Evolutionary conservation across 1,140 invertebrate species (phyloP), one percentile per base, ranked within the genome.

Genomic region (Pemphigus obesinymphae): DNA sequence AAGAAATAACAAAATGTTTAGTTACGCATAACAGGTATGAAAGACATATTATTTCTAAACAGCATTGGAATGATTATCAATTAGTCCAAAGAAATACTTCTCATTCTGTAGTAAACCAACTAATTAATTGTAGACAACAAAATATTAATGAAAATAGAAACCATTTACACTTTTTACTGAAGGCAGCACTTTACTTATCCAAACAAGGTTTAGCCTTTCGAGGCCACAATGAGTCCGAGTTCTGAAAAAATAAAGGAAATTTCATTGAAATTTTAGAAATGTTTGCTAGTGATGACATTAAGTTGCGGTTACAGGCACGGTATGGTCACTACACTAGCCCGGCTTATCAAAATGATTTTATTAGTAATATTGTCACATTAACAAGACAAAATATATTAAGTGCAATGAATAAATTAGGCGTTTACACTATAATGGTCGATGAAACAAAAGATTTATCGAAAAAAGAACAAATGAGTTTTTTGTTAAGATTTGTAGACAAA

Each of bases 391-490:
- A 53, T n/a, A n/a, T 53, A 53, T 17, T 53, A 53, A 20, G 50
- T 53, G 7, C 50, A 53, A 48, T 72, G 0, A 72, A 72, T 43
- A n/a, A 2, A 1, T 40, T 48, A 45, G 43, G 68, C 2, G 8
- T 72, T 43, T 72, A 72, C 20, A 48, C 68, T 5, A 48, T 72
- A 23, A 43, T 48, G 40, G 68, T 48, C n/a, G 68, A 72, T 72
- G 68, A 72, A 43, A 72, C 68, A 15, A 72, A 72, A n/a, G 68
- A 72, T 45, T 23, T 53, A 23, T 53, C 50, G 1, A 72, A 72
- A 43, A 43, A 40, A 43, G 37, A 72, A 48, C 68, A 72, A 29
- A 23, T 72, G 37, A 48, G 37, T 43, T 43, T 72, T 72, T 34
- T 72, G 1, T 5, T 72, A 72, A 45, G 68, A 23, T 72, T 43